Base-by-base conservation (phyloP, 1,140 invertebrate genomes). In the Camponotus floridanus region DNA sequence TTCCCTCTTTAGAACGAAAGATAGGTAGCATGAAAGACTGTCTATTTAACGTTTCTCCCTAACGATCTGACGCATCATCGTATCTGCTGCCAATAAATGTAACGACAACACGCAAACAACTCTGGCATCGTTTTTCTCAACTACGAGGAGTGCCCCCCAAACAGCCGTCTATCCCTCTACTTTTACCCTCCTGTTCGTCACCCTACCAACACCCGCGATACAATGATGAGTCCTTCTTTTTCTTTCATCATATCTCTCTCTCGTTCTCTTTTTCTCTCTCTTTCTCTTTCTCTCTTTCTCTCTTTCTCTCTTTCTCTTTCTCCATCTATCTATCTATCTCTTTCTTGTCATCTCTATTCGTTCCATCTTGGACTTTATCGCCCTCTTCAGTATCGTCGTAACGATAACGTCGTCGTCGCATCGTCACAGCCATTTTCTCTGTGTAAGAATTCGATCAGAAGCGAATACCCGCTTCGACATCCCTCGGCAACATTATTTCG, bases 31-130 rank as follows among this genome's bases (percentile, higher is more conserved):
- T 48, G 55, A 81, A 61, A 83, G 70, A 42, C 73, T 80, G 68
- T 79, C 79, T 84, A 70, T 89, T 89, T 83, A 81, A 88, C 61
- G 39, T 73, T 11, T 57, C 67, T 33, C 31, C 73, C 85, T 90
- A 89, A 90, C 88, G 88, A 90, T 90, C 88, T 36, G 61, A 74
- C 88, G 73, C 88, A 90, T 90, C 88, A 89, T 21, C 79, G 55
- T 87, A 89, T 90, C 88, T 87, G 13, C 61, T 70, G 59, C 39
- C 88, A 85, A 89, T 89, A 85, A 89, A 87, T 76, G 88, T 78
- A 74, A 90, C 71, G 51, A 18, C 36, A 36, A 76, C 62, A 86
- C 76, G 65, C 70, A 79, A 78, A 86, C 65, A 64, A 73, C 65
- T 55, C 33, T 1, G 39, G 76, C 9, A 39, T 57, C 74, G n/a